Evolutionary conservation across 1,140 invertebrate genomes (phyloP), one percentile per base, ranked within the genome.

Genomic region (Tyrophagus putrescentiae): DNA sequence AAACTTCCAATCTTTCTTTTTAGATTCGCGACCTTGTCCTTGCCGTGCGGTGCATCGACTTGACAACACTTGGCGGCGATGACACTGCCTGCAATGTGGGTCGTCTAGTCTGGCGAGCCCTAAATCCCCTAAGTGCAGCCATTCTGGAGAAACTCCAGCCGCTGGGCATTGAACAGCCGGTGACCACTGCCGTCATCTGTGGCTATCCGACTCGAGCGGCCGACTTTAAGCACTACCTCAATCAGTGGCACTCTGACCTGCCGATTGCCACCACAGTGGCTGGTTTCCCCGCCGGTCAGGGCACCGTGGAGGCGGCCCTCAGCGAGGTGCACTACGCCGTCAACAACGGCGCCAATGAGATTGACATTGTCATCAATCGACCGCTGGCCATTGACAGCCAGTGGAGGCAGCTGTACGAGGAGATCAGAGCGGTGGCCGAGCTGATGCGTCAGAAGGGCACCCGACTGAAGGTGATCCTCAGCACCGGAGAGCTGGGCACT

Each of bases 311-410:
- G 67, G 81, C 84, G 7, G 79, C 90, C 52, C 69, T 98, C 5
- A 72, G 81, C 53, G 95, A 98, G 77, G 92, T 98, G 28, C 72
- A 76, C 67, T 76, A 78, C 67, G 85, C 88, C 11, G 81, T 96
- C 29, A 72, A 76, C 59, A 75, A 79, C 67, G 94, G 93, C 33
- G 95, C 92, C 0, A 80, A 77, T 42, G 95, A 98, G 76, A 93
- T 99, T 69, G 95, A 99, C 74, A 83, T 97, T 65, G 95, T 98
- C 2, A 86, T 99, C 54, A 88, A 95, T 72, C 76, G 95, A 62
- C 80, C 82, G 61, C 75, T 90, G 36, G 93, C 85, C 7, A 70
- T 96, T 5, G 76, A 72, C 33, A 82, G 84, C n/a, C 76, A 94
- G 67, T 98, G 93, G 93, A 18, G 56, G 77, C 76, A 70, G 57